Base-by-base conservation (phyloP, 2,113 vertebrate genomes). In the Collichthys lucidus region DNA sequence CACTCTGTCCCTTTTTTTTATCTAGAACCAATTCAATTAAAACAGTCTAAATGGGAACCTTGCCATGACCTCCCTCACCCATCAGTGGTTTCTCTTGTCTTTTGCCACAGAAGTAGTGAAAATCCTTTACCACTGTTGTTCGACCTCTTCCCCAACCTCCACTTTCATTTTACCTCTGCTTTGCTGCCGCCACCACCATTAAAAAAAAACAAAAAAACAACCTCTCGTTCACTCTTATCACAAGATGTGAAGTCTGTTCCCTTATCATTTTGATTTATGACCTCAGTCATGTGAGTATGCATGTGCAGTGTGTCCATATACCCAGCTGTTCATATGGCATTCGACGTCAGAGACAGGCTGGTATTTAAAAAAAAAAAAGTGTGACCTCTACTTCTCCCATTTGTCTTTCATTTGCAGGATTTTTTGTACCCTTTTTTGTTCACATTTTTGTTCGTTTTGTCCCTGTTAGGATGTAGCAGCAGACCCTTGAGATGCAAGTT, bases 1-100 rank as follows among this genome's bases (percentile, higher is more conserved):
- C 49, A 68, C n/a, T 29, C 31, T 83, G 70, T 75, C 46, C 57
- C 42, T 65, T 83, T 67, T 65, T 67, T 35, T 77, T 44, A 83
- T 86, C 83, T 83, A 72, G 82, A 85, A 91, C 84, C 77, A 91
- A 90, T 88, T 76, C 31, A 83, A 83, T 71, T 55, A 80, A 89
- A 83, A 55, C 20, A 8, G 11, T 67, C 56, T 35, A 52, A 84
- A 83, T 69, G 55, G 85, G 79, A 83, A 81, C 71, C 31, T 80
- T 90, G 89, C 91, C 86, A 64, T 69, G 86, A 82, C 92, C 94
- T 95, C 91, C 64, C 92, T 95, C 94, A 92, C 77, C 92, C 92
- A 95, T 94, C 94, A 90, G 80, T 92, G 89, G 83, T 92, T 87
- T 64, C 83, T 87, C 74, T 85, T 91, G 89, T 91, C 84, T 89